Base-by-base conservation (phyloP, 2,797 vertebrate species). In the Denticeps clupeoides region DNA sequence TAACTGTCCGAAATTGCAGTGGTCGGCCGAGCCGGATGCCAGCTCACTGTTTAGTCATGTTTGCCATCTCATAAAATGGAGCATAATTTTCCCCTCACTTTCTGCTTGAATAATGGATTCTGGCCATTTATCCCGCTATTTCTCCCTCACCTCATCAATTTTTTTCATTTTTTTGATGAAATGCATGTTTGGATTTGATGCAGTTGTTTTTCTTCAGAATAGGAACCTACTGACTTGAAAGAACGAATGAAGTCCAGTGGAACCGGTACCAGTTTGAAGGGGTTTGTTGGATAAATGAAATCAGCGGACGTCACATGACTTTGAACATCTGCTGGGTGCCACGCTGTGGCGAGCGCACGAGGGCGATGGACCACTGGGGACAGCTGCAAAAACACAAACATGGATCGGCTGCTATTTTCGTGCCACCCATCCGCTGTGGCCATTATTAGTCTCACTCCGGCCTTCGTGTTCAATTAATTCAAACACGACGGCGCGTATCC, bases 391-490 rank as follows among this genome's bases (percentile, higher is more conserved):
- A 37, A 37, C 33, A 37, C 33, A 19, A 33, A 37, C 33, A 37
- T 19, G 33, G 37, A 37, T 33, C 33, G 33, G 37, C 33, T 37
- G 37, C 33, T 37, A 37, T 37, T 37, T 37, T 33, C 15, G 33
- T 15, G 33, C 13, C 12, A 3, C 7, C 15, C 18, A 7, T 18
- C 15, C 33, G 9, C 2, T 10, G 51, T 41, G 51, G 35, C 55
- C 53, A 63, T 24, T 44, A 56, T 55, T 53, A 53, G 54, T 50
- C 37, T 24, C 48, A 46, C 46, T 41, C 42, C 45, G 63, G 64
- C 55, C 55, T 63, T 64, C 43, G 51, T 27, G 33, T 60, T 66
- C 56, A 58, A 63, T 66, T 58, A 55, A 66, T 66, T 55, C 49
- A 50, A 29, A 47, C 58, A 53, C 48, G 49, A 57, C 62, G 65